Evolutionary conservation across 1,140 invertebrate genomes (phyloP), one percentile per base, ranked within the genome.

Genomic region (Drosophila miranda): DNA sequence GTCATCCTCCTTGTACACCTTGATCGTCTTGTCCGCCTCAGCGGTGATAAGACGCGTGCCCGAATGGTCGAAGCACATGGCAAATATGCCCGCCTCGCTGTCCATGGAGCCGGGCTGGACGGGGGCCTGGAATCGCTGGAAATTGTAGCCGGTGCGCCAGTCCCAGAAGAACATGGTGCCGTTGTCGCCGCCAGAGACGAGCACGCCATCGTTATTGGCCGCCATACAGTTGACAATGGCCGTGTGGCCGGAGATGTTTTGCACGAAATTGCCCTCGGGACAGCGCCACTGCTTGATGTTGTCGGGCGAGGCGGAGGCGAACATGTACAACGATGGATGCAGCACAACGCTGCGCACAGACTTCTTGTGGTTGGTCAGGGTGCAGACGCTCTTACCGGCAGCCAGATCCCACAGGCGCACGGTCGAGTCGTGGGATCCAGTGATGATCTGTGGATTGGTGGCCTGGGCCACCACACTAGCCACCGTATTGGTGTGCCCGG

Each of bases 231-330:
- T 99, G 0, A 99, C 95, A 67, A 99, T 99, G 0, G 98, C 96
- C 92, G 99, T 99, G 89, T 99, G 99, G 0, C 99, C 99, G 0
- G 96, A 95, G 42, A 99, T 92, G 92, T 99, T 99, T 91, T 99
- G 98, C 62, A 99, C 95, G 89, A 99, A 99, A 89, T 98, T 97
- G 2, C 99, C 99, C 89, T 99, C 98, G 0, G 98, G 98, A 91
- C 98, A 99, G 90, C 97, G 98, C 99, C 99, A 99, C 90, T 99
- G 97, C 91, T 99, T 99, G 56, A 99, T 98, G 90, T 99, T 99
- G 90, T 99, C 99, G 0, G 99, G 97, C 1, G 98, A 99, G 1
- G 97, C 99, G 2, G 98, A 99, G 1, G 97, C 98, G 92, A 99
- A 99, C 93, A 98, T 99, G 90, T 99, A 96, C 91, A 98, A 92